phyloP scores from a whole-genome alignment of 2,797 vertebrate genomes.

The Malacoraja senta region DNA sequence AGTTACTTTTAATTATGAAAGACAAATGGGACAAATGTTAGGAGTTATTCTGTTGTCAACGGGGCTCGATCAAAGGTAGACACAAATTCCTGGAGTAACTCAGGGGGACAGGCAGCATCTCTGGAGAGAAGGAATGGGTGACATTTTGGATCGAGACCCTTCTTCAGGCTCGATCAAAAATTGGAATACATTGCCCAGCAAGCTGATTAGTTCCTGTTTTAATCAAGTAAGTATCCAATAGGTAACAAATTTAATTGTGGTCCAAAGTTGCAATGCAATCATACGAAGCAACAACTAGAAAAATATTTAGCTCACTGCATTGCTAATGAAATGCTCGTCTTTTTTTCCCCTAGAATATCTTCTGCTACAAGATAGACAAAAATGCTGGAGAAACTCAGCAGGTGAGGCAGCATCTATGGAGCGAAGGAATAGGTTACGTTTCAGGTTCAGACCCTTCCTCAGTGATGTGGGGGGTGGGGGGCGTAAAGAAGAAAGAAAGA shows the following conservation, averaged over 20 bases:
- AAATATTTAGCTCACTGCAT: background rate
- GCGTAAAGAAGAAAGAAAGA: no score
- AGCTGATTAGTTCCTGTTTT: background rate
- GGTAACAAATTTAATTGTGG: background rate
- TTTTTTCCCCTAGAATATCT: background rate
- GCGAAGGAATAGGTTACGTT: no score
- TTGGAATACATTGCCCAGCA: background rate
- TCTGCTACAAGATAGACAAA: background rate
- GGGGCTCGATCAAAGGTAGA: background rate
- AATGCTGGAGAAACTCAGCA: no score
- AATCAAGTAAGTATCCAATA: background rate
- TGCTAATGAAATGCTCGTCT: background rate
- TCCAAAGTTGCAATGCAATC: no score
- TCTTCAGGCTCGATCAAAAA: background rate
- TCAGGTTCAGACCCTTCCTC: no score
- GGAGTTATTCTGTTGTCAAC: background rate
- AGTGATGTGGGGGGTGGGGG: no score
- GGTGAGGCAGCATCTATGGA: no score
- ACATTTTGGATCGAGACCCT: no score
- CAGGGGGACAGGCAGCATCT: no score
- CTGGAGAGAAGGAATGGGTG: no score
- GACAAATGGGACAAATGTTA: background rate
- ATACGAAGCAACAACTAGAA: background rate
- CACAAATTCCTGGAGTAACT: background rate
- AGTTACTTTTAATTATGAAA: background rate